phyloP scores from a whole-genome alignment of 2,113 vertebrate genomes.

The Lepus americanus region DNA sequence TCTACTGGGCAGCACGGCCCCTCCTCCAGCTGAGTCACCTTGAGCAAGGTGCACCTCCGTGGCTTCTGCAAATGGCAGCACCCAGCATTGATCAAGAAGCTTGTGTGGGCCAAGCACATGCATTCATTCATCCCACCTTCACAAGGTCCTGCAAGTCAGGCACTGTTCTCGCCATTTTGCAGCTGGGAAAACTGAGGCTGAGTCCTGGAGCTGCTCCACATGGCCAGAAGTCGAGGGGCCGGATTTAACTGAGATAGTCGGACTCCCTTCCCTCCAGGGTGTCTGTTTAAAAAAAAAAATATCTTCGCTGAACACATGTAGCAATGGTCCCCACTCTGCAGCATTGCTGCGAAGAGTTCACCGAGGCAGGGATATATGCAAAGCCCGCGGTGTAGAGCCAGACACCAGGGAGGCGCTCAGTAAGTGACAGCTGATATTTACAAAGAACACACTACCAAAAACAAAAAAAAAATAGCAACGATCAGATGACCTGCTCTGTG shows the following conservation, averaged over 20 bases:
- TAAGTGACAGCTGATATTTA: background rate
- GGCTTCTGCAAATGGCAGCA: no score
- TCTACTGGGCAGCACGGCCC: background rate
- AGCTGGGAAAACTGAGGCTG: background rate
- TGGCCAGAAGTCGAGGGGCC: background rate
- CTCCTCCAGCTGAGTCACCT: background rate
- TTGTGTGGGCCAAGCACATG: background rate
- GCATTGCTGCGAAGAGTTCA: background rate
- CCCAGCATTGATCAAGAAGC: background rate
- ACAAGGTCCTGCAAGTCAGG: background rate
- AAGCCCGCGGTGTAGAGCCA: background rate
- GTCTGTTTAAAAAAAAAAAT: background rate
- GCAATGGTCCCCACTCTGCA: no score
- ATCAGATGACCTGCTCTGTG: background rate
- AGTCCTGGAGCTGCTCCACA: background rate
- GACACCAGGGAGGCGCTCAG: background rate
- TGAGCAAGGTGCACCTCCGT: no score
- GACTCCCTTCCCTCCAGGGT: no score
- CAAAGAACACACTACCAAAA: background rate
- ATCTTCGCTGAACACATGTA: fast-evolving
- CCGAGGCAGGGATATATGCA: background rate
- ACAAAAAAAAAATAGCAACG: background rate
- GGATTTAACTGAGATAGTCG: background rate
- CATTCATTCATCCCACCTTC: background rate
- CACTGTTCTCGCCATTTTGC: background rate